Evolutionary conservation across 2,797 vertebrate species (phyloP).

Genomic region (Helarctos malayanus): DNA sequence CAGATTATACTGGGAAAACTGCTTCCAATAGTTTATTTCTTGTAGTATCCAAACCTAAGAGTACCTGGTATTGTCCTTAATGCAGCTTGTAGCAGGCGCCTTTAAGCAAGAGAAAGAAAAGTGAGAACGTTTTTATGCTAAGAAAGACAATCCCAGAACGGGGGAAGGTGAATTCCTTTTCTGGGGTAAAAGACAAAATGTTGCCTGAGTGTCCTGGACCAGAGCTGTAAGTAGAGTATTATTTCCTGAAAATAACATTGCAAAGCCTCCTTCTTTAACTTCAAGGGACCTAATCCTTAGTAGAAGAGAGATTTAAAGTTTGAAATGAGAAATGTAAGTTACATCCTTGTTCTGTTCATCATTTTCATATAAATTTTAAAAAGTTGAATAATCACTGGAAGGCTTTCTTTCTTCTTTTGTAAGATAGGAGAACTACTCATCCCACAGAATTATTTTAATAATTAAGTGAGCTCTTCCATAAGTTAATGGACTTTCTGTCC

Average conservation of each 20-base stretch:
- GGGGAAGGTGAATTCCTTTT: not conserved
- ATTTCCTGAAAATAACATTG: not conserved
- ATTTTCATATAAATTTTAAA: not conserved
- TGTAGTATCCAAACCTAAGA: not conserved
- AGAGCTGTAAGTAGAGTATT: not conserved
- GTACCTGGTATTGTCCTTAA: not conserved
- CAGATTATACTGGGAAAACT: not conserved
- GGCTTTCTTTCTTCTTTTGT: not conserved
- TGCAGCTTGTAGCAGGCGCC: not conserved
- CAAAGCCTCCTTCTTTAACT: not conserved
- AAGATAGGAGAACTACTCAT: not conserved
- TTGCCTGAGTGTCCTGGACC: not conserved
- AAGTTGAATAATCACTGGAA: not conserved
- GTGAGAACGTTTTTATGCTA: not conserved
- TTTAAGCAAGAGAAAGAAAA: not conserved
- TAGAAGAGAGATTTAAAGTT: not conserved
- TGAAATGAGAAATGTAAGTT: not conserved
- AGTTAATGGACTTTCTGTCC: conserved; percentile 34
- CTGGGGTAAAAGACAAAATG: not conserved
- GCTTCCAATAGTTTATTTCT: not conserved
- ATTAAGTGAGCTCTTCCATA: not conserved
- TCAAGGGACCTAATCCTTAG: not conserved
- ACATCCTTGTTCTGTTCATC: not conserved
- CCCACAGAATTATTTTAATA: not conserved
- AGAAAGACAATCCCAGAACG: not conserved